Conservation (phyloP, 2,113 vertebrate genomes). For the Fregata magnificens region DNA sequence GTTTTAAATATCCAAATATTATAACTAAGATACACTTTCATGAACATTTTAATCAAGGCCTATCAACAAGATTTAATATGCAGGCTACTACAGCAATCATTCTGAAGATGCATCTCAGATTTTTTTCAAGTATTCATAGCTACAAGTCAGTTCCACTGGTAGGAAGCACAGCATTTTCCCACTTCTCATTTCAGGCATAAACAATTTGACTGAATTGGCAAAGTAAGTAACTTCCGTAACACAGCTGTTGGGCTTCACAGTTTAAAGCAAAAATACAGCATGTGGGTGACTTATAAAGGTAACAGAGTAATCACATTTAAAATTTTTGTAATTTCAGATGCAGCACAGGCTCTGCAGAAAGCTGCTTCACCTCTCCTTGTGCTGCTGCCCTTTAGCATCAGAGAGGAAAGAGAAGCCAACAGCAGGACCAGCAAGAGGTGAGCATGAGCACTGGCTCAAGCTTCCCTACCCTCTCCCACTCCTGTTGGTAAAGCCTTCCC, state of each 20-base stretch:
- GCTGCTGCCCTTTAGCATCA: not conserved
- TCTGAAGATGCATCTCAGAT: not conserved
- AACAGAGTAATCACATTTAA: not conserved
- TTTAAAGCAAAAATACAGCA: not conserved
- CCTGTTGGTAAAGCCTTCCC: not conserved
- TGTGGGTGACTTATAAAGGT: not conserved
- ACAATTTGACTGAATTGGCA: slow-evolving; percentile 22
- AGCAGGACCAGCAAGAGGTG: not conserved
- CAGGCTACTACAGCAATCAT: not conserved
- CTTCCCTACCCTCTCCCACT: not conserved
- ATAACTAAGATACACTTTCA: not conserved
- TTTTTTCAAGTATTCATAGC: not conserved
- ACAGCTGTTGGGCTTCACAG: slow-evolving; percentile 17
- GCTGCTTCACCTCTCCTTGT: not conserved
- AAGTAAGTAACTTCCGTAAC: slow-evolving; percentile 30
- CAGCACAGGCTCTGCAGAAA: not conserved
- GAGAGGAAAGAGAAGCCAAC: not conserved
- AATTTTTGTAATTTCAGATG: not conserved
- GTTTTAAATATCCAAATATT: not conserved
- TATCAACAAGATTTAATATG: not conserved
- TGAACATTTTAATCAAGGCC: not conserved
- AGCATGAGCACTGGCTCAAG: not conserved
- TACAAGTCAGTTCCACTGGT: not conserved
- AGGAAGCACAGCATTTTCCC: slow-evolving; percentile 3
- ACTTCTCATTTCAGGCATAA: slow-evolving; percentile 19